These are phyloP conservation scores for Smittia aterrima DNA, from an alignment of 2,888 invertebrate species.

Conservation along the genomic window DNA sequence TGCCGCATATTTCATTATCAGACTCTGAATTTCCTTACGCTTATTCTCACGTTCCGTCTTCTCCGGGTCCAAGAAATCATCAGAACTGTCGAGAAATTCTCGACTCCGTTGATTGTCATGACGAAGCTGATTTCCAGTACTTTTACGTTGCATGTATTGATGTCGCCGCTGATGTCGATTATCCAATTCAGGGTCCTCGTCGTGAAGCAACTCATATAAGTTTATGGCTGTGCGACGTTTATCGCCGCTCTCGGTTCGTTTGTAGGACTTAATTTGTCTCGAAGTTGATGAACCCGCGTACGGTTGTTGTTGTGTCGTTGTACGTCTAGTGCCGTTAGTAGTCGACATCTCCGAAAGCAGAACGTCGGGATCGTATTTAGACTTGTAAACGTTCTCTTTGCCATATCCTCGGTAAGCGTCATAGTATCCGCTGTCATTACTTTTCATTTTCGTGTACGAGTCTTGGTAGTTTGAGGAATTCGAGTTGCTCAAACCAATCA, in stretches of 20 bases:
- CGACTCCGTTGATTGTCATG: slow-evolving; percentile 6
- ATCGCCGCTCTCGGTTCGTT: slow-evolving; percentile 33
- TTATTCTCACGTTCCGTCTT: slow-evolving; percentile 73
- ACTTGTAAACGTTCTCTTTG: slow-evolving; percentile 47
- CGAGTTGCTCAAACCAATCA: neutral
- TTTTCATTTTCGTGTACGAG: slow-evolving; percentile 25
- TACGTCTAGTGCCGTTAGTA: neutral
- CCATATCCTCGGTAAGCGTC: slow-evolving; percentile 42
- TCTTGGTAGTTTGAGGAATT: slow-evolving; percentile 9
- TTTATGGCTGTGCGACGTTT: slow-evolving; percentile 35
- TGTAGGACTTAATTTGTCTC: slow-evolving; percentile 35
- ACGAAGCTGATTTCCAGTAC: slow-evolving; percentile 45
- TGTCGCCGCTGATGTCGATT: slow-evolving; percentile 43
- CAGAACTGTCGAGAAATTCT: neutral
- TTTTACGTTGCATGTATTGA: slow-evolving; percentile 51
- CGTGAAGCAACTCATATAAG: slow-evolving; percentile 33
- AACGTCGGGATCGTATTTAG: slow-evolving; percentile 46
- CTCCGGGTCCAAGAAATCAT: neutral
- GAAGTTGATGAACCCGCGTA: slow-evolving; percentile 36
- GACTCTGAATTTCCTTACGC: slow-evolving; percentile 77
- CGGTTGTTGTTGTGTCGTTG: slow-evolving; percentile 1
- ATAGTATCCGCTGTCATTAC: slow-evolving; percentile 44
- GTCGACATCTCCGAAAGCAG: slow-evolving; percentile 40
- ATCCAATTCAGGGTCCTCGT: slow-evolving; percentile 40
- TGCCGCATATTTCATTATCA: slow-evolving; percentile 79